Evolutionary conservation across 1,140 invertebrate genomes (phyloP), one percentile per base, ranked within the genome.

Genomic region (Plectrocnemia conspersa): DNA sequence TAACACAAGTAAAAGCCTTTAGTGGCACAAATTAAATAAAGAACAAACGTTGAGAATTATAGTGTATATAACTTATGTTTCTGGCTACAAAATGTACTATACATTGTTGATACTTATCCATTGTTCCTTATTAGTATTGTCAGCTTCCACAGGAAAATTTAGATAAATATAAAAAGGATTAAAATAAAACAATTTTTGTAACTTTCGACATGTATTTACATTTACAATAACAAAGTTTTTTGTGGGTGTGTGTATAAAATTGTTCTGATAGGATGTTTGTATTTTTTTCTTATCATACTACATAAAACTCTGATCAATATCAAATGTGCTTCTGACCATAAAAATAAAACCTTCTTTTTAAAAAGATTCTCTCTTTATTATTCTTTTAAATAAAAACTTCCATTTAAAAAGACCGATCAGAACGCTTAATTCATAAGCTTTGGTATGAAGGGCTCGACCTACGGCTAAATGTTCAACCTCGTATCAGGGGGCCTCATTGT

Each of bases 131-230:
- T n/a, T n/a, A n/a, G n/a, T n/a, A n/a, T n/a, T n/a, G n/a, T n/a
- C n/a, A n/a, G n/a, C n/a, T n/a, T n/a, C n/a, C n/a, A n/a, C n/a
- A n/a, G n/a, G n/a, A n/a, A n/a, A n/a, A n/a, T n/a, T n/a, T n/a
- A n/a, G n/a, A n/a, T n/a, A n/a, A n/a, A n/a, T n/a, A n/a, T 13
- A 35, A 33, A 21, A 27, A 35, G n/a, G 46, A 21, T 47, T 32
- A 32, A 32, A 48, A 48, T 48, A 35, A 57, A 45, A 57, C 38
- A 52, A 2, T 29, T 52, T 68, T n/a, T n/a, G n/a, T 70, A 61
- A 76, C 77, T 55, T 66, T 78, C 64, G 72, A 79, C 65, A 76
- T 76, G 72, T 76, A 76, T 76, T 76, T 76, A 76, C 72, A 76
- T 74, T 73, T 66, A 74, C 72, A 73, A 74, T 71, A 76, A 76